Base-by-base conservation (phyloP, 2,113 vertebrate genomes). In the Oxyruncus cristatus region DNA sequence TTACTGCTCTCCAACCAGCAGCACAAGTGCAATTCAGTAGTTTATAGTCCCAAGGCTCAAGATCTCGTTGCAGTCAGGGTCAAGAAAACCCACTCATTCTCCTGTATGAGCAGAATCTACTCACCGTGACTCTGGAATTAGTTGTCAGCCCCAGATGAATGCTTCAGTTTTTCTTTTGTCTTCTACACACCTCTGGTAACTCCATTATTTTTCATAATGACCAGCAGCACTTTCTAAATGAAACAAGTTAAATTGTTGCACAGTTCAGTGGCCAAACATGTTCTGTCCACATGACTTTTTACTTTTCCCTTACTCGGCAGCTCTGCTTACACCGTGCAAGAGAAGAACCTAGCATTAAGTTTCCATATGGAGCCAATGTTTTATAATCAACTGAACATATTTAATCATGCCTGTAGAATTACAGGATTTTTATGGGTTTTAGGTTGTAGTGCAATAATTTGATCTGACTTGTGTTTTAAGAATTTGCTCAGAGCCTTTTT, bases 121-220 rank as follows among this genome's bases (percentile, higher is more conserved):
- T 78, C 68, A 56, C n/a, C 0, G 0, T 13, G 47, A 49, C 56
- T 53, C 33, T 61, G 15, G 66, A 85, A 73, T 80, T 55, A 73
- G 78, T 62, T 90, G 89, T 80, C 78, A 92, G 14, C 37, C 12
- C 37, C 42, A 23, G 47, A 55, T 65, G 52, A 84, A 74, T 68
- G 50, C 39, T 81, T 74, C 49, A 3, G 2, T 56, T 35, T 77
- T 88, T 28, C 61, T 89, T 82, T 74, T 59, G 59, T 88, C 9
- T 37, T 67, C 28, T 50, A 0, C 6, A 5, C 2, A 6, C 33
- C 67, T 28, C 0, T 61, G 56, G 39, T 68, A 74, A 41, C 47
- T 71, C 74, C 78, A 11, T 92, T 92, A 79, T 56, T 74, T 81
- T 53, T 49, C 59, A 44, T 56, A 32, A 72, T 56, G 76, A 56